A percentile compares a stretch with the other conserved stretches of the same genome.
These are phyloP conservation scores for Miniopterus natalensis DNA, from an alignment of 2,113 vertebrate genomes.

Conservation along the genomic window DNA sequence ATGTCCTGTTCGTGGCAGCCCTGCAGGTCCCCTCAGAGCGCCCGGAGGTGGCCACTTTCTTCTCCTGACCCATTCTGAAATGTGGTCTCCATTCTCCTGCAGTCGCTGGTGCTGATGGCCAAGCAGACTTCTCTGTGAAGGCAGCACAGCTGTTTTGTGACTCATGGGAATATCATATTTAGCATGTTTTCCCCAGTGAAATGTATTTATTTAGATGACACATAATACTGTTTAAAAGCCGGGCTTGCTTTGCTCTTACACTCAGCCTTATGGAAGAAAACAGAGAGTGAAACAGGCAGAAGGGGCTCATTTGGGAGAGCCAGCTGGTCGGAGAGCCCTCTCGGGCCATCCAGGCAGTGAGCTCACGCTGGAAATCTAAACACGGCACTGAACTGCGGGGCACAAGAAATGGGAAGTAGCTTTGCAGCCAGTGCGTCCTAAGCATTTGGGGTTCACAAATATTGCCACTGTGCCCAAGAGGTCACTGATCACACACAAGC, in stretches of 20 bases:
- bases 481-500: background rate
- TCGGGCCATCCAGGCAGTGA: background rate
- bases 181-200: slow-evolving; percentile 75
- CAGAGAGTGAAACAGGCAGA: slow-evolving; percentile 33
- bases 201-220: slow-evolving; percentile 83
- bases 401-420: background rate
- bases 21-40: slow-evolving; percentile 68
- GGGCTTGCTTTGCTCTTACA: slow-evolving; percentile 75
- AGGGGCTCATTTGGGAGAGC: slow-evolving; percentile 75
- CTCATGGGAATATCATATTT: slow-evolving; percentile 82
- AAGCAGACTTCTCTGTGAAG: slow-evolving; percentile 74
- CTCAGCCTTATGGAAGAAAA: slow-evolving; percentile 75
- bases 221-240: slow-evolving; percentile 71
- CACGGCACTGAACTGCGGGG: background rate
- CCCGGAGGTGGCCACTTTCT: slow-evolving; percentile 79
- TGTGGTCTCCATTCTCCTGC: slow-evolving; percentile 69
- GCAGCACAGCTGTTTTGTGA: slow-evolving; percentile 82
- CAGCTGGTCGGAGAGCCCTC: slow-evolving; percentile 62
- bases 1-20: background rate
- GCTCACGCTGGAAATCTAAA: slow-evolving; percentile 47
- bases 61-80: slow-evolving; percentile 77
- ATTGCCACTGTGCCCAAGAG: background rate
- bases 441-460: slow-evolving; percentile 2
- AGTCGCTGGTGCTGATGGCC: slow-evolving; percentile 68
- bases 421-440: background rate